phyloP scores from a whole-genome alignment of 2,888 invertebrate species.

The Drosophila macrospina region DNA sequence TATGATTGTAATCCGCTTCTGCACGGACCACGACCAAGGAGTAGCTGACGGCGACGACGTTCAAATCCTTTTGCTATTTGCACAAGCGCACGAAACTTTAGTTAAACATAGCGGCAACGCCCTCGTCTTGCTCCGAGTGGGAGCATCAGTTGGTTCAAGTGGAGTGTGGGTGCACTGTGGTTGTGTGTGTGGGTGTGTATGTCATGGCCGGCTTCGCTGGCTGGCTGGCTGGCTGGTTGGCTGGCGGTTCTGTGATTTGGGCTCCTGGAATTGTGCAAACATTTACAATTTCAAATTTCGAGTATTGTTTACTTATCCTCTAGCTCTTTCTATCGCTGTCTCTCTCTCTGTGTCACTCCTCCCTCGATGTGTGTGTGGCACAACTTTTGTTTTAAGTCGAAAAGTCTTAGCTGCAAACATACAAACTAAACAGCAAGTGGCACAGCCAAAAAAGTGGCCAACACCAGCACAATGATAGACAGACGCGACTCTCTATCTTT shows the following conservation, averaged over 20 bases:
- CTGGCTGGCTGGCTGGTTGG: conserved; percentile 33
- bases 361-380: conserved; percentile 4
- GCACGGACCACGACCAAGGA: conserved; percentile 42
- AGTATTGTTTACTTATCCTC: conserved; percentile 68
- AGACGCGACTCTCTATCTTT: conserved; percentile 3
- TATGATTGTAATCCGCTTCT: conserved; percentile 81
- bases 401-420: conserved; percentile 59
- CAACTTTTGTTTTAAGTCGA: conserved; percentile 63
- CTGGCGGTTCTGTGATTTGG: conserved; percentile 49
- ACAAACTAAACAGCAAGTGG: conserved; percentile 35
- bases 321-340: not conserved
- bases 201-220: conserved; percentile 26
- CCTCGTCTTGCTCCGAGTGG: conserved; percentile 47
- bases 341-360: not conserved
- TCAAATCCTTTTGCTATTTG: conserved; percentile 71
- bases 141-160: conserved; percentile 9
- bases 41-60: conserved; percentile 48
- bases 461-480: conserved; percentile 22
- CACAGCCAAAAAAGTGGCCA: conserved; percentile 16
- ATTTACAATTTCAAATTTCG: conserved; percentile 79
- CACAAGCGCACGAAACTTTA: conserved; percentile 74
- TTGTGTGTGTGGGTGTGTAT: conserved; percentile 17
- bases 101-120: conserved; percentile 70
- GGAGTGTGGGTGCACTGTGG: not conserved
- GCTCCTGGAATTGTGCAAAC: conserved; percentile 68